phyloP scores from a whole-genome alignment of 2,113 vertebrate species.

The Oryctolagus cuniculus region mOryCun1.1 NC_091443.1:101949001-101949500 shows the following conservation, averaged over 20 bases:
- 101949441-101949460: too few relatives aligned
- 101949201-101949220: not conserved
- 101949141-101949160: not conserved
- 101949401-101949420: not conserved
- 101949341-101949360: not conserved
- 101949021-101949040: not conserved
- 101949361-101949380: not conserved
- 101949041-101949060: not conserved
- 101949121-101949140: not conserved
- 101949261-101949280: accelerated
- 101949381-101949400: not conserved
- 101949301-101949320: not conserved
- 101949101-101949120: not conserved
- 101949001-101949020: not conserved
- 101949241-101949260: not conserved
- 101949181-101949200: too few relatives aligned
- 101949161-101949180: not conserved
- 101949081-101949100: not conserved
- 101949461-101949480: not conserved
- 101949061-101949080: not conserved
- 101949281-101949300: not conserved
- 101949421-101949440: not conserved
- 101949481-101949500: not conserved
- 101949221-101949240: too few relatives aligned
- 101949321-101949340: too few relatives aligned